Base-by-base conservation (phyloP, 1,140 invertebrate genomes). In the Neodiprion pinetum region DNA sequence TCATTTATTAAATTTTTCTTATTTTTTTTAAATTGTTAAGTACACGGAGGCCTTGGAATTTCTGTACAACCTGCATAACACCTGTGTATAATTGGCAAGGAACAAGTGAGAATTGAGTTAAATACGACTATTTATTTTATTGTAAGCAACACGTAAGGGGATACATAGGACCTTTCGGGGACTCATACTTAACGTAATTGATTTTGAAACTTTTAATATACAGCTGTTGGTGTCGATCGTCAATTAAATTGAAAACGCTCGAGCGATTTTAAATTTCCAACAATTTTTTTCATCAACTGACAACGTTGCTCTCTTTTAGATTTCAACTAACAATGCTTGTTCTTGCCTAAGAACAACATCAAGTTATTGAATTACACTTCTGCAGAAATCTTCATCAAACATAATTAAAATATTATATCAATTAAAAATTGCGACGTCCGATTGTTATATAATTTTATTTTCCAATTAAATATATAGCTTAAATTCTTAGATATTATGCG, bases 141-240 rank as follows among this genome's bases (percentile, higher is more conserved):
- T 85, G 80, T 84, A 87, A 87, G 85, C 83, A 84, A 86, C 84
- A 87, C 81, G 80, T 85, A 84, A 86, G 84, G 80, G 76, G 79
- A 83, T 83, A 84, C 81, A 84, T 77, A 84, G 78, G 76, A 17
- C 50, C 61, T 21, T 70, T 75, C 50, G 69, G 47, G 66, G 48
- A 74, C 21, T 74, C 28, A 69, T 74, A 48, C 14, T 74, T 11
- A 69, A 61, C 53, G n/a, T 61, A 61, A 61, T 61, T 4, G 53
- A 61, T 61, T 69, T 21, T 69, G n/a, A 7, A 47, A 12, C 12
- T 69, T 23, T 69, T 69, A 65, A 65, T 65, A 65, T 14, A 14
- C 17, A 65, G 61, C 61, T 14, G 12, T 65, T 65, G 61, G 17
- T 65, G 17, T 65, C 28, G 28, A 40, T 40, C 28, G 28, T 40